Base-by-base conservation (phyloP, 2,113 vertebrate species). In the Toxostoma redivivum region DNA sequence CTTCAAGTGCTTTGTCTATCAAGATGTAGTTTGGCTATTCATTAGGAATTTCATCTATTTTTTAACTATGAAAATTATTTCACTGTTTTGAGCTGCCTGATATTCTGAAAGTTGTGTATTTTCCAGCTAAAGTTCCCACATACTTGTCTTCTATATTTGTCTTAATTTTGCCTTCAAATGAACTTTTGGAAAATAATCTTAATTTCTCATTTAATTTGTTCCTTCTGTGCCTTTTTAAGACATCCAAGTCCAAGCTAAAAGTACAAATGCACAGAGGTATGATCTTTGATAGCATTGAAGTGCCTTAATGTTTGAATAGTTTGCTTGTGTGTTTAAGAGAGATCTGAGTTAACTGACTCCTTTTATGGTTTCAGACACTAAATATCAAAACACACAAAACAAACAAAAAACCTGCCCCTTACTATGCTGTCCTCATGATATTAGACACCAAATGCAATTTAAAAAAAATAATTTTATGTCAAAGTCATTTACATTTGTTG, bases 351-450 rank as follows among this genome's bases (percentile, higher is more conserved):
- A 51, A 15, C 8, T 2, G 7, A 11, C 8, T 85, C 44, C 22
- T 5, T 76, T 19, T 25, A 14, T 31, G 27, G 48, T 72, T 86
- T 85, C 62, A 93, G n/a, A n/a, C 71, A 64, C 12, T 60, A 28
- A 71, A 30, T 85, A 56, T 47, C 23, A 65, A 72, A 95, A 44
- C 10, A 38, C 5, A 70, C 19, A 81, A 84, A 60, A 0, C 35
- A 66, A 53, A 17, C 11, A 40, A 58, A 65, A 40, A 1, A 1
- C 5, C 3, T 23, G 18, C 9, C 7, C 0, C 0, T 84, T 74
- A 50, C 18, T 28, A 3, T 25, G 20, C 16, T 62, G 9, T 47
- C 28, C 11, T 79, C 7, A 37, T 62, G 27, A 38, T 42, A 12
- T 16, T 38, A 64, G 35, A 19, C 27, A 81, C 3, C 23, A 71